Evolutionary conservation across 2,888 invertebrate species (phyloP).

Genomic region (Venustoraphidia nigricollis): DNA sequence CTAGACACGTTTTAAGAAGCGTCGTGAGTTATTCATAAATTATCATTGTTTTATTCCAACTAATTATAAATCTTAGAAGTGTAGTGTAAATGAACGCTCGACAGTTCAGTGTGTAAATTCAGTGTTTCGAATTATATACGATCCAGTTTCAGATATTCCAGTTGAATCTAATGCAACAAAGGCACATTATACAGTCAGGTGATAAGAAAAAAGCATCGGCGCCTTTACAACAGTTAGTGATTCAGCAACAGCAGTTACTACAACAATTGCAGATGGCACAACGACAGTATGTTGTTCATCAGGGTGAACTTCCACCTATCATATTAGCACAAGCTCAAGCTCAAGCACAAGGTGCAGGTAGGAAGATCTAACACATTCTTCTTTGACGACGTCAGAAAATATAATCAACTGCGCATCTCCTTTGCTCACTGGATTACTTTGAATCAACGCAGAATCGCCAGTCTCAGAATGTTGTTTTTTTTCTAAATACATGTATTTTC

Average conservation of each 20-base stretch:
- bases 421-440: background rate
- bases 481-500: too few species aligned
- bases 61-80: too few species aligned
- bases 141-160: too few species aligned
- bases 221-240: constrained; percentile 61
- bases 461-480: background rate
- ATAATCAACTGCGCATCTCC: background rate
- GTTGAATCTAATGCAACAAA: constrained; percentile 69
- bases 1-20: too few species aligned
- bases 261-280: constrained; percentile 72
- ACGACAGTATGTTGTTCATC: constrained; percentile 71
- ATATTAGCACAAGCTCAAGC: constrained; percentile 38
- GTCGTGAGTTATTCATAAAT: too few species aligned
- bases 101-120: too few species aligned
- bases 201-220: constrained; percentile 48
- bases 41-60: too few species aligned
- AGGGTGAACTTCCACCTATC: constrained; percentile 46
- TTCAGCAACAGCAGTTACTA: constrained; percentile 69
- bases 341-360: constrained; percentile 26
- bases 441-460: background rate
- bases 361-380: constrained; percentile 10
- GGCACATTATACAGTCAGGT: constrained; percentile 44
- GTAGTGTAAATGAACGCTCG: too few species aligned
- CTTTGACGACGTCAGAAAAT: background rate
- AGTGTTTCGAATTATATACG: too few species aligned